These are phyloP conservation scores for Ruditapes philippinarum DNA, from an alignment of 1,140 invertebrate genomes.

Conservation along the genomic window DNA sequence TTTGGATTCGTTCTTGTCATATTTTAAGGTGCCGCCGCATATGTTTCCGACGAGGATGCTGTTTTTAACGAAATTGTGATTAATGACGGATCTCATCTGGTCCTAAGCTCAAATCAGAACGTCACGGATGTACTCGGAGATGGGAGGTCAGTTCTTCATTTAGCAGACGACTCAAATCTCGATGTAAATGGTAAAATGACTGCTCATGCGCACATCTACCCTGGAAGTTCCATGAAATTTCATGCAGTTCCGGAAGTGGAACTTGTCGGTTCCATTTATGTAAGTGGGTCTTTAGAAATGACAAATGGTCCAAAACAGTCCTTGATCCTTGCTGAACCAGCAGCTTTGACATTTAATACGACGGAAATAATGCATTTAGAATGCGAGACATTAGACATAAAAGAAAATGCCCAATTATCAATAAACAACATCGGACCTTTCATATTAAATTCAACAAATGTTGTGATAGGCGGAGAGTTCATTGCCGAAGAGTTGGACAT, in stretches of 20 bases:
- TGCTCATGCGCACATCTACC: constrained; percentile 68
- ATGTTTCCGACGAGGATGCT: constrained; percentile 54
- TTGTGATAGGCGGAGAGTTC: not conserved
- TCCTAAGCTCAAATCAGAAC: constrained; percentile 45
- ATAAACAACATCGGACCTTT: not conserved
- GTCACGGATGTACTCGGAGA: constrained; percentile 67
- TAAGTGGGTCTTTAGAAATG: constrained; percentile 67
- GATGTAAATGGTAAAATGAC: constrained; percentile 57
- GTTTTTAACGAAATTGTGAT: constrained; percentile 68
- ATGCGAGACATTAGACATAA: not conserved
- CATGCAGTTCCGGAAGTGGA: constrained; percentile 37
- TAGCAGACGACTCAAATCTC: constrained; percentile 51
- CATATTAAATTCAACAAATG: not conserved
- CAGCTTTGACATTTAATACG: not conserved
- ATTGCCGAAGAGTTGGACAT: not conserved
- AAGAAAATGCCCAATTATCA: not conserved
- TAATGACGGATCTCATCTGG: constrained; percentile 70
- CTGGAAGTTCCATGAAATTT: constrained; percentile 42
- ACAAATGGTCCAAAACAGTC: constrained; percentile 46
- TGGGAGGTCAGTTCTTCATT: constrained; percentile 61
- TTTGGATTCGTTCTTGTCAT: too few species aligned
- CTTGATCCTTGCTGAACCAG: constrained; percentile 45
- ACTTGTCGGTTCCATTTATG: constrained; percentile 46
- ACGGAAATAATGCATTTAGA: not conserved
- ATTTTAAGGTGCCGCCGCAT: constrained; percentile 72